phyloP scores from a whole-genome alignment of 2,888 invertebrate genomes.

The Microctonus aethiopoides region DNA sequence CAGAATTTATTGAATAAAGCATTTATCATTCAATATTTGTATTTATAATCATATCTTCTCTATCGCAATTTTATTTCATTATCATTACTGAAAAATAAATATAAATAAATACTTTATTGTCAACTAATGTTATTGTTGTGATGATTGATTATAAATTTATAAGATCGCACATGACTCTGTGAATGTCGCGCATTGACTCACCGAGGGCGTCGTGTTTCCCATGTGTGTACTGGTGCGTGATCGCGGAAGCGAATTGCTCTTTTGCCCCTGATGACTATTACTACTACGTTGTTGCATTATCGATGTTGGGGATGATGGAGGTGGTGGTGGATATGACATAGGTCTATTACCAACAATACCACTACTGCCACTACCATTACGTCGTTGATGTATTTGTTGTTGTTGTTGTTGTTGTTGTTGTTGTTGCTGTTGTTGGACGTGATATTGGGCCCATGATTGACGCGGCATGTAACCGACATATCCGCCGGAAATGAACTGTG shows the following conservation, averaged over 20 bases:
- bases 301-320: slow-evolving; percentile 58
- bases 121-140: too few relatives aligned
- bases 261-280: slow-evolving; percentile 33
- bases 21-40: too few relatives aligned
- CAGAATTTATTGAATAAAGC: too few relatives aligned
- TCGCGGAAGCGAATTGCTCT: slow-evolving; percentile 54
- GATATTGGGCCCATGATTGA: slow-evolving; percentile 69
- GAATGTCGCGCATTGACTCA: slow-evolving; percentile 52
- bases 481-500: slow-evolving; percentile 69
- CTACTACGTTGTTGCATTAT: slow-evolving; percentile 38
- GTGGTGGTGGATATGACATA: slow-evolving; percentile 60
- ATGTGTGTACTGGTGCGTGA: slow-evolving; percentile 47
- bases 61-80: too few relatives aligned
- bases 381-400: slow-evolving; percentile 40
- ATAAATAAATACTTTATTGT: too few relatives aligned
- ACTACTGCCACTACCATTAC: slow-evolving; percentile 30
- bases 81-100: too few relatives aligned
- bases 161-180: not conserved
- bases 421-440: slow-evolving; percentile 47
- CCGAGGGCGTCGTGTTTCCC: slow-evolving; percentile 61
- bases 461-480: slow-evolving; percentile 69
- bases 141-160: not conserved
- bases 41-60: too few relatives aligned
- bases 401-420: slow-evolving; percentile 41
- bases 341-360: slow-evolving; percentile 47